A percentile compares a stretch with the other conserved stretches of the same genome.
phyloP scores from a whole-genome alignment of 1,140 invertebrate species.

The Ceratina australensis region DNA sequence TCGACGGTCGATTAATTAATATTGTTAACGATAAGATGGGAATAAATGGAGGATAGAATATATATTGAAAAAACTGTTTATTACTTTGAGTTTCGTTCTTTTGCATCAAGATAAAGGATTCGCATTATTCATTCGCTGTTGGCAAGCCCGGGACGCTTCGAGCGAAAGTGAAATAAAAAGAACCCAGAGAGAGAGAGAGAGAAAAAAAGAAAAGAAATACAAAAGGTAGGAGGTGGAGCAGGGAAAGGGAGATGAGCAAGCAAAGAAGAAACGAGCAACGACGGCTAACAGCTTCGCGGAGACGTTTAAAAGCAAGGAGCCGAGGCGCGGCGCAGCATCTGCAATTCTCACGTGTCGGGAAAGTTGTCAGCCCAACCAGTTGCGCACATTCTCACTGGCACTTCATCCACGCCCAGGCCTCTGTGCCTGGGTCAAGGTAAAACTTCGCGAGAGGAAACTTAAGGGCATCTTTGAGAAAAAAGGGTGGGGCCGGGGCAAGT shows the following conservation, averaged over 20 bases:
- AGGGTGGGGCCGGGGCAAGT: slow-evolving; percentile 28
- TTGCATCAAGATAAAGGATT: too few species aligned
- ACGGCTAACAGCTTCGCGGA: slow-evolving; percentile 36
- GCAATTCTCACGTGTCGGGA: slow-evolving; percentile 55
- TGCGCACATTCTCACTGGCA: slow-evolving; percentile 53
- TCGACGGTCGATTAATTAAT: too few species aligned
- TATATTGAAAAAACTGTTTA: too few species aligned
- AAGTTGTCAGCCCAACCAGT: slow-evolving; percentile 53
- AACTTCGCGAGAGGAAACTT: slow-evolving; percentile 48
- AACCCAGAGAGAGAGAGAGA: not conserved
- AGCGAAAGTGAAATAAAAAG: too few species aligned
- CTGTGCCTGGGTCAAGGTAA: slow-evolving; percentile 52
- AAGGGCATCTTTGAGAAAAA: slow-evolving; percentile 6
- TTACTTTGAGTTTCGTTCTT: too few species aligned
- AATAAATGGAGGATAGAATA: too few species aligned
- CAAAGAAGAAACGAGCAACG: slow-evolving; percentile 21
- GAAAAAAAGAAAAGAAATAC: not conserved
- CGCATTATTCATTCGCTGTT: too few species aligned
- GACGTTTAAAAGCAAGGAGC: slow-evolving; percentile 42
- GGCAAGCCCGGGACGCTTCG: too few species aligned
- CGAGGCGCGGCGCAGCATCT: slow-evolving; percentile 38
- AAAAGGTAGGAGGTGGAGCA: not conserved
- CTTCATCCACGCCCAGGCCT: slow-evolving; percentile 10
- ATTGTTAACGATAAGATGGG: too few species aligned
- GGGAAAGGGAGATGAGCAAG: not conserved